A percentile compares a stretch with the other conserved stretches of the same genome.
Conservation (phyloP, 2,797 vertebrate genomes). For the Psittacula echo region DNA sequence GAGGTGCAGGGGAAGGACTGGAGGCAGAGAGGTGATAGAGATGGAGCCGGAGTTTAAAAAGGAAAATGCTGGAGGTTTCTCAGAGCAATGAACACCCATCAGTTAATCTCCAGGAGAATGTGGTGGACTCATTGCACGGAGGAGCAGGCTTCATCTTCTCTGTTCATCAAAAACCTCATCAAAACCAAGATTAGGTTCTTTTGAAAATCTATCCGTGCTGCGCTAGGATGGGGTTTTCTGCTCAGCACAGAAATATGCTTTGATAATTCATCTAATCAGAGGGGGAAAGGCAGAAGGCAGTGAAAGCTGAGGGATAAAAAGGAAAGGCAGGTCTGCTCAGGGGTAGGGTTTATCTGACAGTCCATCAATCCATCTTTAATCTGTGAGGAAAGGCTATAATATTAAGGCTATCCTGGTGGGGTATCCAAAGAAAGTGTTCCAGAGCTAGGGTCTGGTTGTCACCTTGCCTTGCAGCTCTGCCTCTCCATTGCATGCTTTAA, state of each 20-base stretch:
- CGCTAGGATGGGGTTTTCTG: neutral
- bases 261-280: neutral
- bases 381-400: neutral
- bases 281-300: neutral
- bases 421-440: neutral
- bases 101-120: neutral
- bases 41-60: neutral
- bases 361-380: neutral
- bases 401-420: neutral
- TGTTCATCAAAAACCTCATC: neutral
- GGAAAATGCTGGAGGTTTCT: neutral
- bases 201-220: neutral
- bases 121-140: neutral
- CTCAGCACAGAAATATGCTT: neutral
- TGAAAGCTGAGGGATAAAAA: constrained; percentile 12
- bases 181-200: neutral
- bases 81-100: fast-evolving
- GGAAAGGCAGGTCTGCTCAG: neutral
- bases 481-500: neutral
- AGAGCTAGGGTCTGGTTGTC: neutral
- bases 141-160: neutral
- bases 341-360: neutral
- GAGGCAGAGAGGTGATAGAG: neutral
- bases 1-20: neutral
- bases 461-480: neutral